Evolutionary conservation across 1,140 invertebrate species (phyloP), one percentile per base, ranked within the genome.

Genomic region (Tetranychus cinnabarinus): DNA sequence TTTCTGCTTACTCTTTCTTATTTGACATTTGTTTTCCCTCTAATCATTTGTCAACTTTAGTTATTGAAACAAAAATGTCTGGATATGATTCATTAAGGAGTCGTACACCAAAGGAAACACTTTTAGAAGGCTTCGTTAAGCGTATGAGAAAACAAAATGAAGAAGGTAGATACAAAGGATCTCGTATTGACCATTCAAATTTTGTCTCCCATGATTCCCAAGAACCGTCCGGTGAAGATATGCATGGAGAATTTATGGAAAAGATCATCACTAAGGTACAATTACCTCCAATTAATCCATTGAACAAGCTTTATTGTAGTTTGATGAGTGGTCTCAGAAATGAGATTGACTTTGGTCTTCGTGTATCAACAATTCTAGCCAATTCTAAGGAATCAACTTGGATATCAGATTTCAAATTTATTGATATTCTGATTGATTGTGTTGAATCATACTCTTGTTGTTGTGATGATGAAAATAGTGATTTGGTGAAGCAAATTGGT

Each of bases 341-440:
- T 72, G 95, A 98, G 75, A 88, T 97, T 70, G 92, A 97, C 71
- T 92, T 97, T 75, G 91, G 91, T 3, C 84, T 98, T 59, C 97
- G 97, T 73, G 86, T 97, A 1, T 95, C 90, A 71, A 93, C 88
- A 0, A 75, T 98, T 56, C 75, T 99, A 63, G 90, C 89, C 33
- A 92, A 63, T 48, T 60, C 62, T n/a, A 57, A 63, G 23, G 50
- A 63, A 34, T 56, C 59, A n/a, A 39, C 59, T 39, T 60, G 58
- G 37, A 36, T 42, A 37, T 36, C 56, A 33, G 61, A 65, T 46
- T 65, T 42, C 36, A 62, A 63, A 42, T 65, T 65, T 48, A 61
- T 65, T 39, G 63, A 65, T 46, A 35, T 63, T 15, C 45, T 64
- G 10, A 12, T 64, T 36, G 63, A 64, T 33, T 59, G 55, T 46